Evolutionary conservation across 2,797 vertebrate species (phyloP).

Genomic region (Diplodus sargus): DNA sequence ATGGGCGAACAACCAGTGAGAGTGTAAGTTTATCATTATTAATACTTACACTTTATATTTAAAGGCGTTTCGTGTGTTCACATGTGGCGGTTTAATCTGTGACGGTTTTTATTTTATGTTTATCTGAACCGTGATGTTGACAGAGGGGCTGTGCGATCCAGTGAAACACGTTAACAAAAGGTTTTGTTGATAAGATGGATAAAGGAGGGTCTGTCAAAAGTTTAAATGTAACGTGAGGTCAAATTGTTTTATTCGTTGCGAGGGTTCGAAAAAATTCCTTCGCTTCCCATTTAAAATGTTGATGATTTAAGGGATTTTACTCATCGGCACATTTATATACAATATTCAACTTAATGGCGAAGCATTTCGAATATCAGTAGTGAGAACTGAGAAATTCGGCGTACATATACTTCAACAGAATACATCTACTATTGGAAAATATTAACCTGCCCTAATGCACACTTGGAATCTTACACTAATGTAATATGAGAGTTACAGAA

Average conservation of each 20-base stretch:
- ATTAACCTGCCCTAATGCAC: background rate
- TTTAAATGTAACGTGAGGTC: background rate
- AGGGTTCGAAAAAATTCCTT: background rate
- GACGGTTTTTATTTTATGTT: background rate
- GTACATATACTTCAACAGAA: background rate
- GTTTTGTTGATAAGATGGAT: accelerated
- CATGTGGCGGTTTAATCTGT: background rate
- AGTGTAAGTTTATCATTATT: constrained; percentile 70
- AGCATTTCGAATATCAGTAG: accelerated
- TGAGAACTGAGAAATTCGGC: background rate
- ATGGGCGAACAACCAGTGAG: constrained; percentile 74
- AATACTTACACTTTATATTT: background rate
- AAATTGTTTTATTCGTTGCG: accelerated
- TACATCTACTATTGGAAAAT: background rate
- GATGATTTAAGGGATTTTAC: background rate
- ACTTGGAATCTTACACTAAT: background rate
- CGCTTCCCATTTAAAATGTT: background rate
- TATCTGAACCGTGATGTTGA: background rate
- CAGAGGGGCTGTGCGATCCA: accelerated
- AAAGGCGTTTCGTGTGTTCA: accelerated
- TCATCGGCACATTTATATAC: accelerated
- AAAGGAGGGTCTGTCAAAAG: accelerated
- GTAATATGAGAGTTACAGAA: background rate
- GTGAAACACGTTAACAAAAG: background rate
- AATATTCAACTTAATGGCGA: accelerated